Evolutionary conservation across 2,888 invertebrate species (phyloP), one percentile per base, ranked within the genome.

Genomic region (Lasioglossum pauxillum): DNA sequence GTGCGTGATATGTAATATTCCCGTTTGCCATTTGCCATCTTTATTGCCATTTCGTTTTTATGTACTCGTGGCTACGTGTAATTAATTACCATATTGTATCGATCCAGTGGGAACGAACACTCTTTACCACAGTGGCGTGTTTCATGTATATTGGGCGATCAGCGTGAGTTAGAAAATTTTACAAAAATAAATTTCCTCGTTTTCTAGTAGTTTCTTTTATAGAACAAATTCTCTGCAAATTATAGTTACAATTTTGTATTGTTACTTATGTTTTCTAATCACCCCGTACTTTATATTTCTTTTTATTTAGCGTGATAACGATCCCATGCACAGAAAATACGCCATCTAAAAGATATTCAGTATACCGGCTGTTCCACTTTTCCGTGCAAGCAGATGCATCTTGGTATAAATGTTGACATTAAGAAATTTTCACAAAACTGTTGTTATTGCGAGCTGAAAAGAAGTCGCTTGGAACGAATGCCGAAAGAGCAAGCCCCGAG

Each of bases 1-100:
- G 92, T 92, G 92, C 92, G 79, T 89, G 81, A 87, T 78, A 84
- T 83, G 71, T 89, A 86, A 86, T 89, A 84, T 80, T 90, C 85
- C 83, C 89, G 85, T 90, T 90, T 87, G 85, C 85, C 86, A 85
- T 90, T 90, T 87, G 85, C 85, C 86, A 86, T 88, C 74, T 78
- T 84, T 88, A 78, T 74, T 79, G 64, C 69, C 75, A 49, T 83
- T 81, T 87, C 60, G 41, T 80, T 46, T 83, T 41, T 76, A 73
- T 80, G 82, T 80, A 77, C 78, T 75, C 75, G 77, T 81, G 53
- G 49, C 78, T 83, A 84, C 72, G 84, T 79, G 88, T 82, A 84
- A 78, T 88, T 84, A 35, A 67, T 82, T 76, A 86, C 60, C 41
- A 38, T 78, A 64, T 57, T 10, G 7, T 80, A 76, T 83, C 67